phyloP scores from a whole-genome alignment of 92 coral and sea anemone genomes.

The Virgularia gustaviana region DNA sequence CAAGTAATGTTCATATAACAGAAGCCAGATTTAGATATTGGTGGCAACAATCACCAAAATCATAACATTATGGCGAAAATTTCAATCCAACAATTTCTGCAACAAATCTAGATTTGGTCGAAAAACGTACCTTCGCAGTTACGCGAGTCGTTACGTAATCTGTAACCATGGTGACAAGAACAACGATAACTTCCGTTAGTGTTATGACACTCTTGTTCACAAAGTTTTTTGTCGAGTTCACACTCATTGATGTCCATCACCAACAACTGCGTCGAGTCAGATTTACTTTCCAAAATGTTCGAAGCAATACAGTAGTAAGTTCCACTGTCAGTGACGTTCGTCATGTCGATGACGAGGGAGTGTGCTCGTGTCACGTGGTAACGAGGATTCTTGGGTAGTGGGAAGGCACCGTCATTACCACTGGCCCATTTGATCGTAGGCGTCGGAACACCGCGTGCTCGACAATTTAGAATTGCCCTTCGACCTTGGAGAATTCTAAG shows the following conservation, averaged over 20 bases:
- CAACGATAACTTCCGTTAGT: slow-evolving; percentile 40
- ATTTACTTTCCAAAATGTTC: slow-evolving; percentile 68
- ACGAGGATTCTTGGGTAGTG: slow-evolving; percentile 78
- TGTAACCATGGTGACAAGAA: slow-evolving; percentile 42
- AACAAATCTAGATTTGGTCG: no score
- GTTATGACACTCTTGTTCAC: slow-evolving; percentile 20
- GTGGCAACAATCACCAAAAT: no score
- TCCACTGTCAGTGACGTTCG: slow-evolving; percentile 79
- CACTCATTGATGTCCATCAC: slow-evolving; percentile 26
- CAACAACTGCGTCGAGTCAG: slow-evolving; percentile 7
- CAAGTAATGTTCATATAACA: no score
- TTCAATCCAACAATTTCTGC: no score
- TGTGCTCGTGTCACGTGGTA: slow-evolving; percentile 67
- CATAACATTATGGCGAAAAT: no score
- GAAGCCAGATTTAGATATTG: no score
- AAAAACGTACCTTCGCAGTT: slow-evolving; percentile 27
- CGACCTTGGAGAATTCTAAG: slow-evolving; percentile 61
- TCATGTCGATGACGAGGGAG: slow-evolving; percentile 61
- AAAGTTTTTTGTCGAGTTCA: slow-evolving; percentile 5
- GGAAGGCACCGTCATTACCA: slow-evolving; percentile 84
- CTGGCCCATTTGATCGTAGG: slow-evolving; percentile 97
- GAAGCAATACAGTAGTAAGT: slow-evolving; percentile 88
- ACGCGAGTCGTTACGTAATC: slow-evolving; percentile 21
- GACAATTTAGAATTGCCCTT: slow-evolving; percentile 76
- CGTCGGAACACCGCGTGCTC: slow-evolving; percentile 96